Conservation (phyloP, 2,888 invertebrate species). For the Drosophila nigricruria region DNA sequence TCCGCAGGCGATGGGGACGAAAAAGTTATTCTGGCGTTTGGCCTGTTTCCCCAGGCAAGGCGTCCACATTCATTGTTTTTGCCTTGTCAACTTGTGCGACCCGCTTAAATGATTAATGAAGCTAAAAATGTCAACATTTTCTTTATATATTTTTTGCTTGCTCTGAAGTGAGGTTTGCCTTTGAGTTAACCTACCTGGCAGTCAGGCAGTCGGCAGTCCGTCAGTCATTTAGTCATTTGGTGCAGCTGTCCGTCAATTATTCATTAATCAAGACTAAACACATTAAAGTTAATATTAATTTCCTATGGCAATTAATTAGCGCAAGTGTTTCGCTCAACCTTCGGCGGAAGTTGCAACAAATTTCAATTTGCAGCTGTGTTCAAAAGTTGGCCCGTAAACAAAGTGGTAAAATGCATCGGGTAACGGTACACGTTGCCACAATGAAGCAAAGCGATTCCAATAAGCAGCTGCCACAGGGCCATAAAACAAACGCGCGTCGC, state of each 20-base stretch:
- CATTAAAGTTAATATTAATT: conserved; percentile 75
- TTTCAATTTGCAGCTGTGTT: conserved; percentile 67
- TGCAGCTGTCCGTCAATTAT: conserved; percentile 63
- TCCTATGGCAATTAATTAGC: conserved; percentile 73
- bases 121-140: conserved; percentile 67
- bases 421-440: conserved; percentile 63
- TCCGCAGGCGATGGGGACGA: conserved; percentile 1
- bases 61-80: conserved; percentile 33
- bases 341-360: conserved; percentile 55
- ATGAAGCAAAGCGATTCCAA: conserved; percentile 78
- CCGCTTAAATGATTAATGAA: conserved; percentile 75
- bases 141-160: conserved; percentile 33
- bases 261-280: conserved; percentile 75
- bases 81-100: conserved; percentile 55
- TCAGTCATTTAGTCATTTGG: conserved; percentile 19
- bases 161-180: conserved; percentile 41
- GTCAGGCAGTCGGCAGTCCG: conserved; percentile 8
- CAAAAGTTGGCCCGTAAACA: conserved; percentile 66
- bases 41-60: conserved; percentile 8
- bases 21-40: conserved; percentile 34
- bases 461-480: conserved; percentile 70
- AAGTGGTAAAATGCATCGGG: conserved; percentile 55
- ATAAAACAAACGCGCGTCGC: conserved; percentile 68
- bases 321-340: conserved; percentile 46
- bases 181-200: conserved; percentile 45